Conservation (phyloP, 2,797 vertebrate genomes). For the Megaceryle alcyon region DNA sequence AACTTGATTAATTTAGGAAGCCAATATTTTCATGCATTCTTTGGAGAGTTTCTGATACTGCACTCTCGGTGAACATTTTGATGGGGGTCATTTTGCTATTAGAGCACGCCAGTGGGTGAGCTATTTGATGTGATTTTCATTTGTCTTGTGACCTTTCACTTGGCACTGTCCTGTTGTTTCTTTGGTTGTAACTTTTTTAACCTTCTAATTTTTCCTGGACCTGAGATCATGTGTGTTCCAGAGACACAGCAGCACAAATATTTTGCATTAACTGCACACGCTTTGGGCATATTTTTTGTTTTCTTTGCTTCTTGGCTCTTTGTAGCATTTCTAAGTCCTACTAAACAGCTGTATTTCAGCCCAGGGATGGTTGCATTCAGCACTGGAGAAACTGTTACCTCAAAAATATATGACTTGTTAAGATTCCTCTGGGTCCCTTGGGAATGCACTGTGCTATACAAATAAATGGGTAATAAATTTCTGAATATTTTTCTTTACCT, state of each 20-base stretch:
- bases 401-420: background rate
- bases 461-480: background rate
- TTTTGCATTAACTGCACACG: constrained; percentile 10
- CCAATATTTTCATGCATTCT: constrained; percentile 34
- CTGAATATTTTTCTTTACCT: background rate
- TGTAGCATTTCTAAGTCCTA: background rate
- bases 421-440: background rate
- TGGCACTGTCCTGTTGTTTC: constrained; percentile 78
- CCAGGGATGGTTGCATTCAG: background rate
- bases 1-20: constrained; percentile 66
- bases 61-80: background rate
- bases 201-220: constrained; percentile 55
- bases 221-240: constrained; percentile 1
- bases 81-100: constrained; percentile 45
- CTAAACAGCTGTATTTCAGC: background rate
- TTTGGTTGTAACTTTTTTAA: constrained; percentile 67
- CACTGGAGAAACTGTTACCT: background rate
- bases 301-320: background rate
- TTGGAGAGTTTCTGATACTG: constrained; percentile 39
- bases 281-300: background rate
- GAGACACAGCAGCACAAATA: constrained; percentile 10
- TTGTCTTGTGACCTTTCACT: constrained; percentile 77
- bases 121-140: constrained; percentile 67
- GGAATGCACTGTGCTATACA: background rate
- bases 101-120: constrained; percentile 27